phyloP scores from a whole-genome alignment of 1,140 invertebrate genomes.

The Andricus grossulariae region DNA sequence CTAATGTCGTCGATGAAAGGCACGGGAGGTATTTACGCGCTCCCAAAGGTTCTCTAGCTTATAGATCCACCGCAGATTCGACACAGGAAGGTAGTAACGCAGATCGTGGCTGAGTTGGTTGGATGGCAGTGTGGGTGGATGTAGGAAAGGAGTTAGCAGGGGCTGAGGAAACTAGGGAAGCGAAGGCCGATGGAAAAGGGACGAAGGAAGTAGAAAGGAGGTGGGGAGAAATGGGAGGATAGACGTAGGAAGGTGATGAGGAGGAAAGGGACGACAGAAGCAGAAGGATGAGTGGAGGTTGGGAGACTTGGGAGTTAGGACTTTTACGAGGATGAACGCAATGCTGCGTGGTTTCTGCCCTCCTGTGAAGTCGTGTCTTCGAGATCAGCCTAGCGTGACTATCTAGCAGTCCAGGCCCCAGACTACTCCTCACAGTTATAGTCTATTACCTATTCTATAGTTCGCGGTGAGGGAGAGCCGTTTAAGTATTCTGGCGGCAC shows the following conservation, averaged over 20 bases:
- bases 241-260: no score
- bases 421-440: constrained; percentile 39
- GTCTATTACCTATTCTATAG: constrained; percentile 52
- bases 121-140: constrained; percentile 5
- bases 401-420: constrained; percentile 59
- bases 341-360: constrained; percentile 39
- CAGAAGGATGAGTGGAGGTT: constrained; percentile 1
- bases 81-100: constrained; percentile 13
- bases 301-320: not conserved
- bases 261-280: not conserved
- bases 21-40: constrained; percentile 61
- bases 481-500: constrained; percentile 53
- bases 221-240: not conserved
- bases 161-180: constrained; percentile 37
- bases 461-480: constrained; percentile 47
- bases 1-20: constrained; percentile 9
- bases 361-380: constrained; percentile 54
- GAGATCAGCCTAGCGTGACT: constrained; percentile 64
- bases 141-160: constrained; percentile 28
- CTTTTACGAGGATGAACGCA: constrained; percentile 18
- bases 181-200: constrained; percentile 37
- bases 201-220: not conserved
- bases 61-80: constrained; percentile 11
- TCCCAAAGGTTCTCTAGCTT: constrained; percentile 34
- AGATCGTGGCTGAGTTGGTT: not conserved